Conservation (phyloP, 2,888 invertebrate species). For the Euplexia lucipara region DNA sequence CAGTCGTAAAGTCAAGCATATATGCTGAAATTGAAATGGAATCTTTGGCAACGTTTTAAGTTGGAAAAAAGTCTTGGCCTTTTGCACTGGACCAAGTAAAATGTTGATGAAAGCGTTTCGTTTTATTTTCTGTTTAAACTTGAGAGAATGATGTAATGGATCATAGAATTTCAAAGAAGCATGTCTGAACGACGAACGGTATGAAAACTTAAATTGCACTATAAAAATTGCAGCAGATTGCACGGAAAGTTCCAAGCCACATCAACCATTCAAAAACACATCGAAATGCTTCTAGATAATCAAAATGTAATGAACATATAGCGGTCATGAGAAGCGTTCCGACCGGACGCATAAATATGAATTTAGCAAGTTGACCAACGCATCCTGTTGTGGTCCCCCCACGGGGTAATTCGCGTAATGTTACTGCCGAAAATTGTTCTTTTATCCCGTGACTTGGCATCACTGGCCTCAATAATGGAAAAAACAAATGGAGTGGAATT, state of each 20-base stretch:
- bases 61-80: background rate
- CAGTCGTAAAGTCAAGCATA: background rate
- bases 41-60: conserved; percentile 21
- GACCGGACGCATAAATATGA: conserved; percentile 86
- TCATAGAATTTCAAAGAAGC: background rate
- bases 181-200: conserved; percentile 2
- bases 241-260: conserved; percentile 21
- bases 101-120: background rate
- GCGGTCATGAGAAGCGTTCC: conserved; percentile 54
- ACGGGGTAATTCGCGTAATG: conserved; percentile 67
- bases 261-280: conserved; percentile 46
- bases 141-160: background rate
- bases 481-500: conserved; percentile 41
- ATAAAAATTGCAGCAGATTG: conserved; percentile 29
- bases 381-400: conserved; percentile 72
- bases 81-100: conserved; percentile 20
- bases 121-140: background rate
- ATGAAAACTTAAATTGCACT: background rate
- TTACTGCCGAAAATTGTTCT: conserved; percentile 66
- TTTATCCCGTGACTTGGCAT: conserved; percentile 61
- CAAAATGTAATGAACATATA: conserved; percentile 60
- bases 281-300: conserved; percentile 52
- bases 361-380: conserved; percentile 81
- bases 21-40: conserved; percentile 6
- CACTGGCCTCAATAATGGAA: conserved; percentile 40